A percentile compares a stretch with the other conserved stretches of the same genome.
Evolutionary conservation across 92 coral and sea anemone genomes (phyloP).

Genomic region (Epizoanthus rinbou): DNA sequence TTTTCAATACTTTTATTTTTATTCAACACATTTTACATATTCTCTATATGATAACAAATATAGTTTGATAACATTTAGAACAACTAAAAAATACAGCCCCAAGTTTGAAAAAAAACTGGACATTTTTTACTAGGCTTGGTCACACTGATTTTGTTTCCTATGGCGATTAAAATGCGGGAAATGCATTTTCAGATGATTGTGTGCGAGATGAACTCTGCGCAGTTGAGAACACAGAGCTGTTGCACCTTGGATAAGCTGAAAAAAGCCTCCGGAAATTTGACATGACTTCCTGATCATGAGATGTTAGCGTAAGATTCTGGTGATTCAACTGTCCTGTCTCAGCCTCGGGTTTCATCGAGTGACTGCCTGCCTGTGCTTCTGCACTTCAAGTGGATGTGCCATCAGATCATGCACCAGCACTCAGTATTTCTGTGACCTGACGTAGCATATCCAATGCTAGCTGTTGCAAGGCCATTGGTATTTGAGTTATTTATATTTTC

Average conservation of each 20-base stretch:
- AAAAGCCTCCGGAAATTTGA: too few species aligned
- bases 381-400: slow-evolving; percentile 1
- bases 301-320: slow-evolving; percentile 3
- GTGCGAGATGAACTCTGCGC: neutral
- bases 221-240: neutral
- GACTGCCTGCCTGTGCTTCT: slow-evolving; percentile 5
- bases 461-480: neutral
- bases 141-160: slow-evolving; percentile 13
- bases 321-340: neutral
- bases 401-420: slow-evolving; percentile 17
- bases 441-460: slow-evolving; percentile 3
- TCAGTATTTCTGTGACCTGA: slow-evolving; percentile 3
- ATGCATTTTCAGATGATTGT: slow-evolving; percentile 3
- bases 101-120: slow-evolving; percentile 21
- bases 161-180: slow-evolving; percentile 8
- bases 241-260: neutral
- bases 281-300: neutral
- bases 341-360: slow-evolving; percentile 6
- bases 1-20: too few species aligned
- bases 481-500: neutral
- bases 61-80: too few species aligned
- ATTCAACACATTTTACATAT: too few species aligned
- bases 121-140: slow-evolving; percentile 14
- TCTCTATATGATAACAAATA: too few species aligned
- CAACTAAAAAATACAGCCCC: neutral